Percentiles rank a stretch among this genome's conserved stretches.
These are phyloP conservation scores for Gallinago jamesoni DNA, from an alignment of 2,113 vertebrate genomes.

Conservation along the genomic window DNA sequence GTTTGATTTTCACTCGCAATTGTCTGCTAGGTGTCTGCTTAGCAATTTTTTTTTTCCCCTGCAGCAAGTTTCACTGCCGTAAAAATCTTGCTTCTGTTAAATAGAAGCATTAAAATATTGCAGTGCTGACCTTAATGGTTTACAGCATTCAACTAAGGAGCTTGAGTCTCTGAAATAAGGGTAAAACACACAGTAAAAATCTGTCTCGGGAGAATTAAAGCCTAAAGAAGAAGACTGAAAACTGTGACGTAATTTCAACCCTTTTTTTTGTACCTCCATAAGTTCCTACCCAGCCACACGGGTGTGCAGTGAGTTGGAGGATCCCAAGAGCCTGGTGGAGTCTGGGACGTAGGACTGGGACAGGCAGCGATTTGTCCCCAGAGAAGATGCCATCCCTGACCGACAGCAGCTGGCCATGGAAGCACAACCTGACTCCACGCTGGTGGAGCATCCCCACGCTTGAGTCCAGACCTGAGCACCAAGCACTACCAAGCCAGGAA, in stretches of 20 bases:
- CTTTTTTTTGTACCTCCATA: not conserved
- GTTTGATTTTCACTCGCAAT: conserved; percentile 32
- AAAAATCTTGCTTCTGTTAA: conserved; percentile 41
- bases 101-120: conserved; percentile 10
- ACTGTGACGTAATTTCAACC: not conserved
- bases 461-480: not conserved
- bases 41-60: not conserved
- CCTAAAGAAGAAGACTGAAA: not conserved
- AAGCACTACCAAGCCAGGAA: accelerated
- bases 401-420: not conserved
- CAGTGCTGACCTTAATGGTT: conserved; percentile 40
- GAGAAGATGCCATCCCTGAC: not conserved
- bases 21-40: not conserved
- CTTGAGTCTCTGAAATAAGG: not conserved
- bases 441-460: accelerated
- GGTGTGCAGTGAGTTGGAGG: accelerated
- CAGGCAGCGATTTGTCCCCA: not conserved
- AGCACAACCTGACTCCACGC: not conserved
- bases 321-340: accelerated
- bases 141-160: not conserved
- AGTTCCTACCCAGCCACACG: accelerated
- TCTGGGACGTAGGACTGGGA: not conserved
- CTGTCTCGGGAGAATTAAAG: not conserved
- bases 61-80: not conserved
- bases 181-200: not conserved